These are phyloP conservation scores for Leptinotarsa defecta DNA, from an alignment of 1,140 invertebrate genomes.

Conservation along the genomic window DNA sequence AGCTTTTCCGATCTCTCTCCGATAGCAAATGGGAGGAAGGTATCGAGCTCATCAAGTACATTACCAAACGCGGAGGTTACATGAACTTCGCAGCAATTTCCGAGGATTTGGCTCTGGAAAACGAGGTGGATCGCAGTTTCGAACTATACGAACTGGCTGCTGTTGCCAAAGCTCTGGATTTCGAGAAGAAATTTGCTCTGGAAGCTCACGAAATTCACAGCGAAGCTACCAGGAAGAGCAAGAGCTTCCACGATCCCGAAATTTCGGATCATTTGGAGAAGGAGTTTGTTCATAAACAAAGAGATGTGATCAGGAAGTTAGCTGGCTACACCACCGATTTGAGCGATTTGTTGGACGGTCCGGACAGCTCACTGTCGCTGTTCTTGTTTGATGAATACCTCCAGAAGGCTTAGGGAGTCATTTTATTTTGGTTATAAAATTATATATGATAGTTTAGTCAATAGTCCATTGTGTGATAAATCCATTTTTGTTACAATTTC, in stretches of 20 bases:
- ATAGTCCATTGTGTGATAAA: conserved; percentile 2
- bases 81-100: conserved; percentile 57
- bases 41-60: conserved; percentile 76
- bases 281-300: conserved; percentile 71
- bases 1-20: conserved; percentile 73
- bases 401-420: conserved; percentile 58
- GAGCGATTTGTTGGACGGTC: conserved; percentile 64
- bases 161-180: conserved; percentile 75
- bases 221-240: conserved; percentile 57
- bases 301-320: conserved; percentile 67
- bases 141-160: conserved; percentile 69
- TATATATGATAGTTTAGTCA: not conserved
- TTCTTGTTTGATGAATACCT: conserved; percentile 81
- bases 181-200: conserved; percentile 71
- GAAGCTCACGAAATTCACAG: conserved; percentile 70
- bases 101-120: conserved; percentile 38
- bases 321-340: conserved; percentile 75
- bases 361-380: conserved; percentile 66
- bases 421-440: not conserved
- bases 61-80: conserved; percentile 70
- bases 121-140: conserved; percentile 49
- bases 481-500: not conserved
- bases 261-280: conserved; percentile 75
- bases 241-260: conserved; percentile 67
- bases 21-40: conserved; percentile 75